Percentiles rank a stretch among this genome's conserved stretches.
phyloP scores from a whole-genome alignment of 30 jellyfish, hydroid and myxozoan genomes.

The Aurelia aurita region DNA sequence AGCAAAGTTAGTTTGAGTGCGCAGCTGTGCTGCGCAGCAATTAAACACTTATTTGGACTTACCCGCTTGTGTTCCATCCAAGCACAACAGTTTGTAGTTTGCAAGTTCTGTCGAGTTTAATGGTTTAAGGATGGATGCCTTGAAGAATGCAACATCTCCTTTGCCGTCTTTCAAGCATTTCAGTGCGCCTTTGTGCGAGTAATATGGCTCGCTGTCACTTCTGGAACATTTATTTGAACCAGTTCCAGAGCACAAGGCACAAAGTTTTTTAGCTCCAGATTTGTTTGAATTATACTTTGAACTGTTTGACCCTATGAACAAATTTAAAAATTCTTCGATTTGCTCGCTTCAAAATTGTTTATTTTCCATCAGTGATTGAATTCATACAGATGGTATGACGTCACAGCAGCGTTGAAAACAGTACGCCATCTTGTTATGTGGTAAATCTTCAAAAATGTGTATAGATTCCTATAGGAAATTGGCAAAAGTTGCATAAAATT shows the following conservation, averaged over 20 bases:
- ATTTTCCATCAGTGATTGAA: background rate
- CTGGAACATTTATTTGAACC: constrained; percentile 37
- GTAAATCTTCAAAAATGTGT: too few relatives aligned
- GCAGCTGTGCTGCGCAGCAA: too few relatives aligned
- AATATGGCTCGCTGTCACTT: constrained; percentile 42
- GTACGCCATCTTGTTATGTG: too few relatives aligned
- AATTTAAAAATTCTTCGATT: background rate
- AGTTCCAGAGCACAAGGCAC: constrained; percentile 31
- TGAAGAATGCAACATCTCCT: constrained; percentile 59
- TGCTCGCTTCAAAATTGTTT: background rate
- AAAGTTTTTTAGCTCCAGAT: constrained; percentile 18
- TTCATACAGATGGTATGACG: too few relatives aligned
- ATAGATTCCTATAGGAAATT: too few relatives aligned
- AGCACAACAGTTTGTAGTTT: constrained; percentile 42
- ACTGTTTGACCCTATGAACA: constrained; percentile 27
- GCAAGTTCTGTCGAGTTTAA: constrained; percentile 1
- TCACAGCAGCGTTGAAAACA: too few relatives aligned
- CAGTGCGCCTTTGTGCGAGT: constrained; percentile 37
- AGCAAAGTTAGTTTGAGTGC: too few relatives aligned
- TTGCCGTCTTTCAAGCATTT: constrained; percentile 53
- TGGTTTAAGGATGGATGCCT: constrained; percentile 16
- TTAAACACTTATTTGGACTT: too few relatives aligned
- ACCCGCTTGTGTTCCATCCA: constrained; percentile 28
- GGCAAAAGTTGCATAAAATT: too few relatives aligned
- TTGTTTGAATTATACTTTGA: constrained; percentile 22